These are phyloP conservation scores for Pituophis catenifer DNA, from an alignment of 2,113 vertebrate species.

Conservation along the genomic window DNA sequence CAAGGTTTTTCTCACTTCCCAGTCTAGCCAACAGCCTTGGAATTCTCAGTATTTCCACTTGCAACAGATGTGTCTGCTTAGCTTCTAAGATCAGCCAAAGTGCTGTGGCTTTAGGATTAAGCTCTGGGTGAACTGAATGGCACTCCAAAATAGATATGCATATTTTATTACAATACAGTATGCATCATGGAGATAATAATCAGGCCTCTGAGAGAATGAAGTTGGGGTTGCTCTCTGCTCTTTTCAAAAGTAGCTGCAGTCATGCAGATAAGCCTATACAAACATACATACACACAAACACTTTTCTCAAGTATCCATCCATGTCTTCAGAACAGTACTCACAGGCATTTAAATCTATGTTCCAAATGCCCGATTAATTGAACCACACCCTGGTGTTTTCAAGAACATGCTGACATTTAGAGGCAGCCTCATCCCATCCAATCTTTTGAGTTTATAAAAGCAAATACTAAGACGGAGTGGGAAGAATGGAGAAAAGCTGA, in stretches of 20 bases:
- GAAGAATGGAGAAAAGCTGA: background rate
- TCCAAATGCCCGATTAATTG: background rate
- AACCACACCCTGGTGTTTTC: background rate
- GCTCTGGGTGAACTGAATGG: background rate
- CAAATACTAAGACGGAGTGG: background rate
- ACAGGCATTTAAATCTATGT: background rate
- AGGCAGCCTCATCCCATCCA: background rate
- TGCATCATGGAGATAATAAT: background rate
- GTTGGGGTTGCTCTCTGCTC: background rate
- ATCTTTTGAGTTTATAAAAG: background rate
- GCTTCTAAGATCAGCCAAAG: background rate
- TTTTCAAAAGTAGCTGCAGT: background rate
- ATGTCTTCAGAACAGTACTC: background rate
- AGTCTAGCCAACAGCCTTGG: background rate
- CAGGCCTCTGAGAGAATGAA: background rate
- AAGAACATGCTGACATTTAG: background rate
- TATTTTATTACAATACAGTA: background rate
- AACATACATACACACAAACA: background rate
- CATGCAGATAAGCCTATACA: background rate
- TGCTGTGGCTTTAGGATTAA: background rate
- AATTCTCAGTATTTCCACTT: background rate
- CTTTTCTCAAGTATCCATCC: background rate
- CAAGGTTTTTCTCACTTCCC: background rate
- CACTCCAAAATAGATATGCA: background rate
- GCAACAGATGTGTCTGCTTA: background rate